Base-by-base conservation (phyloP, 1,140 invertebrate species). In the Tetramorium simillimum region DNA sequence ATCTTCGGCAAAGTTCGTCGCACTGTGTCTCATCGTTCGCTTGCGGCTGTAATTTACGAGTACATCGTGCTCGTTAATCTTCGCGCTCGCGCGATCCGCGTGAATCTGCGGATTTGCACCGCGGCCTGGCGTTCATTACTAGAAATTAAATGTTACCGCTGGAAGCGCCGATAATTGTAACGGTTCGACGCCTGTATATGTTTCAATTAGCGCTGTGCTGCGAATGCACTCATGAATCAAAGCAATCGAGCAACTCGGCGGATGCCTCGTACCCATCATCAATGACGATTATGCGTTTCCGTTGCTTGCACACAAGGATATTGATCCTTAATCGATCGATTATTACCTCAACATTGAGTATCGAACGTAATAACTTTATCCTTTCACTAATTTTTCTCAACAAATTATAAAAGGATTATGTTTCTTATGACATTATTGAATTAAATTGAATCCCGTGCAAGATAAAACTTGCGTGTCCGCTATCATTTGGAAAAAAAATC, bases 161-260 rank as follows among this genome's bases (percentile, higher is more conserved):
- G 53, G 24, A 84, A 62, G 69, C 63, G 77, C 80, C 80, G 80
- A 84, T 84, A 84, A 84, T 84, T 75, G 80, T 84, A 84, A 84
- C 80, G 80, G 80, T 84, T 84, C 80, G 80, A 84, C 69, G 80
- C 40, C 69, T 58, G 69, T 75, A 84, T 49, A 84, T 60, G 80
- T 84, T 84, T 84, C 80, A 75, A 84, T 84, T 84, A 84, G 24
- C 43, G 28, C 40, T 43, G 58, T 24, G 46, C 78, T 24, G 40
- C 70, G 70, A 49, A 43, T 6, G 53, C 43, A 12, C 60, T 85
- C 60, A 37, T 65, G 82, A 85, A 85, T 85, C 82, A 78, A 85
- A 78, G 70, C 46, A 33, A 78, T 78, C 60, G 82, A 86, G 60
- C 82, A 60, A 51, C 43, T 63, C 73, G 82, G 16, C 76, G 63